Base-by-base conservation (phyloP, 2,888 invertebrate species). In the Oxycera nigricornis region DNA sequence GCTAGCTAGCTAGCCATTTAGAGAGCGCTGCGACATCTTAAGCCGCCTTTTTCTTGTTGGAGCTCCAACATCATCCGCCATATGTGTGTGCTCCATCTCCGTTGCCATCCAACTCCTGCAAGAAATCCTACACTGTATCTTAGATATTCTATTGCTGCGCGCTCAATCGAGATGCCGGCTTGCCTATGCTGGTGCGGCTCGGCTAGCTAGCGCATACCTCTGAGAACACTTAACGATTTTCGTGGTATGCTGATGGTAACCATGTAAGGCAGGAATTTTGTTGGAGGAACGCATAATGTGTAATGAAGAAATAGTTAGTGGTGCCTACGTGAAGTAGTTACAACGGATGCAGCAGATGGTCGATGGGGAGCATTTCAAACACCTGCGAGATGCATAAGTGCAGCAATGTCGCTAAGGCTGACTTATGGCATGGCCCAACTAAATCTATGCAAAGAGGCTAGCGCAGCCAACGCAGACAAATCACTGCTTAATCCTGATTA, bases 191-290 rank as follows among this genome's bases (percentile, higher is more conserved):
- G 11, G 20, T 17, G 22, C 11, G 52, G 24, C 17, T 17, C 11
- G 7, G 22, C 11, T 17, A 35, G 35, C 35, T 46, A 46, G 30
- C 30, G 35, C 35, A 62, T 62, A 35, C 7, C 62, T 35, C 20
- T 31, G 20, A 20, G 11, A 62, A 62, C 62, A 62, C 20, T n/a
- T 62, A 62, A 62, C 28, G 28, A 59, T 59, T 59, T 59, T 28
- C 28, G 24, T n/a, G 59, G 28, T 28, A 59, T 59, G 59, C 28
- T 28, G 28, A 39, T 35, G 62, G 31, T 35, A 22, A 62, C 62
- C 62, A 62, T 62, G 31, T 62, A 62, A 35, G 35, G 62, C 14
- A 62, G 35, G 31, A 20, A 62, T 62, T 59, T 46, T 46, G 46
- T 46, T 11, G 46, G 46, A 46, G 46, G 17, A 46, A 46, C 46